These are phyloP conservation scores for Barypeithes pellucidus DNA, from an alignment of 2,888 invertebrate species.

Conservation along the genomic window DNA sequence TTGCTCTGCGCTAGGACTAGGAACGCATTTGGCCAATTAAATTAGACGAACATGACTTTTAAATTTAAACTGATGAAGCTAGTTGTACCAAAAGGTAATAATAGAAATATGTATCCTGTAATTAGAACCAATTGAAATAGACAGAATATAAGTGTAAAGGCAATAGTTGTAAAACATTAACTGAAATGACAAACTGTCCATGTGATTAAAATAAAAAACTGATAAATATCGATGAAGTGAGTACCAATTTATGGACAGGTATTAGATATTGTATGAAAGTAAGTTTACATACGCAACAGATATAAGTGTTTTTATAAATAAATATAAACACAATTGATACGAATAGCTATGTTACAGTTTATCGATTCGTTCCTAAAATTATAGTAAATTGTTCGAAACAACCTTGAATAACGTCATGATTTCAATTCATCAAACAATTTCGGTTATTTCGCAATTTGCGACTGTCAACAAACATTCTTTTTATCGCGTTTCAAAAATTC, in stretches of 20 bases:
- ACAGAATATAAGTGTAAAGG: background rate
- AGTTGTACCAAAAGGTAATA: background rate
- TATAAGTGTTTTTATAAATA: background rate
- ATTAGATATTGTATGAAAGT: too few relatives aligned
- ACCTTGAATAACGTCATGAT: conserved; percentile 20
- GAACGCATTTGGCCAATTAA: background rate
- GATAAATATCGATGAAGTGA: too few relatives aligned
- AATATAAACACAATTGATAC: background rate
- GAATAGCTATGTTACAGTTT: background rate
- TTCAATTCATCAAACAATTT: conserved; percentile 8
- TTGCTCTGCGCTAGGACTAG: background rate
- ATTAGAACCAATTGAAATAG: background rate
- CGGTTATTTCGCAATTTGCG: conserved; percentile 1
- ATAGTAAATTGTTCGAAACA: conserved; percentile 6
- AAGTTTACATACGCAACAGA: too few relatives aligned
- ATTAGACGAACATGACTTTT: background rate
- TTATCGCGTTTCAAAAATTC: background rate
- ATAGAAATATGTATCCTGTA: background rate
- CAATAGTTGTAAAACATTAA: background rate
- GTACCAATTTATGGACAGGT: too few relatives aligned
- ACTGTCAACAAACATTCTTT: conserved; percentile 21
- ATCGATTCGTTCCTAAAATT: conserved; percentile 5
- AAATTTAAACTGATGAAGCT: background rate
- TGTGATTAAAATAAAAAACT: too few relatives aligned
- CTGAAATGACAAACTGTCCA: background rate